Evolutionary conservation across 2,888 invertebrate species (phyloP).

Genomic region (Protodeltote pygarga): DNA sequence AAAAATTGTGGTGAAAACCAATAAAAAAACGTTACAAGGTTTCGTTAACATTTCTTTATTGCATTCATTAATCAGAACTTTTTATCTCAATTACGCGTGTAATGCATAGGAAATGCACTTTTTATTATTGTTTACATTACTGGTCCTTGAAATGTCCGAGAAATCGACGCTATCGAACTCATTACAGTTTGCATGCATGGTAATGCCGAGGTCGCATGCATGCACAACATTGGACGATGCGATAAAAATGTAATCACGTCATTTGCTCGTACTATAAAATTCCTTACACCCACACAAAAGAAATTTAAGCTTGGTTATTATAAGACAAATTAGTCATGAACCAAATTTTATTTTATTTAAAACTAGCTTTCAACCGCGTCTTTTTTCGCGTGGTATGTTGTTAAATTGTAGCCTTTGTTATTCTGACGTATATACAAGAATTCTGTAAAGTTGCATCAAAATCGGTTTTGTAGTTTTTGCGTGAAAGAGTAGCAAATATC

Average conservation of each 20-base stretch:
- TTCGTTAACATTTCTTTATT: background rate
- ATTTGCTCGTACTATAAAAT: slow-evolving; percentile 29
- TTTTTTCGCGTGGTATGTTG: too few relatives aligned
- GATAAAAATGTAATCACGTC: slow-evolving; percentile 42
- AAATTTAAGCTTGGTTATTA: too few relatives aligned
- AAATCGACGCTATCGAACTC: slow-evolving; percentile 38
- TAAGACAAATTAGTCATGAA: too few relatives aligned
- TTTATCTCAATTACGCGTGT: slow-evolving; percentile 4
- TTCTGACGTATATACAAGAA: too few relatives aligned
- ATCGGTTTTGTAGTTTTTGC: too few relatives aligned
- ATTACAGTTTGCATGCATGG: slow-evolving; percentile 47
- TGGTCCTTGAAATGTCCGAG: slow-evolving; percentile 45
- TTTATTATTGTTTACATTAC: slow-evolving; percentile 23
- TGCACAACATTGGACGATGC: slow-evolving; percentile 42
- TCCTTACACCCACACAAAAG: slow-evolving; percentile 8
- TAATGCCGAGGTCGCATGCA: slow-evolving; percentile 48
- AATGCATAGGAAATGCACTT: slow-evolving; percentile 29
- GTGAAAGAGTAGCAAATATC: too few relatives aligned
- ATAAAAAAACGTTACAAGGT: background rate
- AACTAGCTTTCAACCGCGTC: too few relatives aligned
- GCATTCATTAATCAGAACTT: background rate
- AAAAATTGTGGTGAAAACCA: too few relatives aligned
- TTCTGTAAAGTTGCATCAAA: too few relatives aligned
- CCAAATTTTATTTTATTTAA: too few relatives aligned
- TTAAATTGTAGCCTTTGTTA: too few relatives aligned